phyloP scores from a whole-genome alignment of 2,888 invertebrate genomes.

The Ditula angustiorana region DNA sequence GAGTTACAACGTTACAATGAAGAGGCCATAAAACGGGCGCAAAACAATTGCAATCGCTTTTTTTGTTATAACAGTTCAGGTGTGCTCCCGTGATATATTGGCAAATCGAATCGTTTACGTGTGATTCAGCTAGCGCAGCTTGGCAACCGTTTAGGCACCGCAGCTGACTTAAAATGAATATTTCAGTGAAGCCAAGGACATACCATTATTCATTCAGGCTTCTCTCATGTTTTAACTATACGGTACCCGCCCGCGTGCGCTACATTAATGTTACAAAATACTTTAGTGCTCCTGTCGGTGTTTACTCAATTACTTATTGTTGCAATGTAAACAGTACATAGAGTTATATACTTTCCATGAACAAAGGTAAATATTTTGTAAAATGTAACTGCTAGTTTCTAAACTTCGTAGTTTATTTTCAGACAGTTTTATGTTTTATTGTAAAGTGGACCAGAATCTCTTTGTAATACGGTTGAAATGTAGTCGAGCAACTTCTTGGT shows the following conservation, averaged over 20 bases:
- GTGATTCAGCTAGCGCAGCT: constrained; percentile 45
- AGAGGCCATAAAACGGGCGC: constrained; percentile 75
- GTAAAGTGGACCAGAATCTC: too few species aligned
- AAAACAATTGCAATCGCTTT: constrained; percentile 79
- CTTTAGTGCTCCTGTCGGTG: constrained; percentile 17
- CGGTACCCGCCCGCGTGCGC: background rate
- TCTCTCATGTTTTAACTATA: constrained; percentile 31
- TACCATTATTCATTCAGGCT: constrained; percentile 39
- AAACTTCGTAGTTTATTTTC: too few species aligned
- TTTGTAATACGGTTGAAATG: too few species aligned
- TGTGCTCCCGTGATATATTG: constrained; percentile 77
- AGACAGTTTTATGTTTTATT: too few species aligned
- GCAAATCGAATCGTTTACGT: constrained; percentile 72
- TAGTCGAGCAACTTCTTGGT: too few species aligned
- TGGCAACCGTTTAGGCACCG: constrained; percentile 27
- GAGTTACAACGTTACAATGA: constrained; percentile 63
- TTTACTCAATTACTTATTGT: constrained; percentile 16
- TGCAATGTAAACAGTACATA: too few species aligned
- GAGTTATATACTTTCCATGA: too few species aligned
- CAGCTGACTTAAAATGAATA: constrained; percentile 37
- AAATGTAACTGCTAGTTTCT: too few species aligned
- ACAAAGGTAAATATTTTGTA: too few species aligned
- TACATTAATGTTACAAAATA: constrained; percentile 32
- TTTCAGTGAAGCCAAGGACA: constrained; percentile 34
- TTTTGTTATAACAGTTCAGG: constrained; percentile 80